Conservation (phyloP, 2,888 invertebrate species). For the Cotesia congregata region DNA sequence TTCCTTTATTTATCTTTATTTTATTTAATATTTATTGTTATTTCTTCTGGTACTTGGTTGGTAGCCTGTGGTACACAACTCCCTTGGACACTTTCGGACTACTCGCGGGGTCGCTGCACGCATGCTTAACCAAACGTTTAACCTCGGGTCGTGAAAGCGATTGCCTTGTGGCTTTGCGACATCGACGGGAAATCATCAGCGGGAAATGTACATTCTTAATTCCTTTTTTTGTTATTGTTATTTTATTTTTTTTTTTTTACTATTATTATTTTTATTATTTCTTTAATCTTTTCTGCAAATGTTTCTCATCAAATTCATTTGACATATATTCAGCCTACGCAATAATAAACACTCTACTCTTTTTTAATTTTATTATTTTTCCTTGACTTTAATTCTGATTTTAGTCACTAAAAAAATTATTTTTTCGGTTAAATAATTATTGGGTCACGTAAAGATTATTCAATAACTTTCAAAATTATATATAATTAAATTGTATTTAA, state of each 20-base stretch:
- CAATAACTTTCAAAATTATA: background rate
- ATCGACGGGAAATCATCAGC: slow-evolving; percentile 49
- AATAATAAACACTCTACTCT: background rate
- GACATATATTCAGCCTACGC: background rate
- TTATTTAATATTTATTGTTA: background rate
- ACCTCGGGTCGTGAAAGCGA: slow-evolving; percentile 63
- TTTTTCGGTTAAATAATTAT: background rate
- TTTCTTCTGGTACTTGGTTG: slow-evolving; percentile 12
- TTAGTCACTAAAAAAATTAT: background rate
- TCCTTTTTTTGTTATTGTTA: slow-evolving; percentile 7
- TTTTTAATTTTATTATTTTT: background rate
- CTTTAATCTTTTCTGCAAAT: background rate
- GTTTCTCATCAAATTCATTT: slow-evolving; percentile 1
- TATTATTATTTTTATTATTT: slow-evolving; percentile 2
- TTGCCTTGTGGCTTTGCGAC: slow-evolving; percentile 56
- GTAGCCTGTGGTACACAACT: background rate
- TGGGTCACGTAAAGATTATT: background rate
- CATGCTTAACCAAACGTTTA: slow-evolving; percentile 65
- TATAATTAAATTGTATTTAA: background rate
- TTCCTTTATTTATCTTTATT: background rate
- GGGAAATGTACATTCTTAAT: slow-evolving; percentile 28
- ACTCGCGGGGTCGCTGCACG: slow-evolving; percentile 54
- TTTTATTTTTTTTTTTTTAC: slow-evolving; percentile 14
- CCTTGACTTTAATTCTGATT: background rate
- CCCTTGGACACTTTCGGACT: slow-evolving; percentile 34